phyloP scores from a whole-genome alignment of 1,140 invertebrate genomes.

The Cecropterus lyciades region DNA sequence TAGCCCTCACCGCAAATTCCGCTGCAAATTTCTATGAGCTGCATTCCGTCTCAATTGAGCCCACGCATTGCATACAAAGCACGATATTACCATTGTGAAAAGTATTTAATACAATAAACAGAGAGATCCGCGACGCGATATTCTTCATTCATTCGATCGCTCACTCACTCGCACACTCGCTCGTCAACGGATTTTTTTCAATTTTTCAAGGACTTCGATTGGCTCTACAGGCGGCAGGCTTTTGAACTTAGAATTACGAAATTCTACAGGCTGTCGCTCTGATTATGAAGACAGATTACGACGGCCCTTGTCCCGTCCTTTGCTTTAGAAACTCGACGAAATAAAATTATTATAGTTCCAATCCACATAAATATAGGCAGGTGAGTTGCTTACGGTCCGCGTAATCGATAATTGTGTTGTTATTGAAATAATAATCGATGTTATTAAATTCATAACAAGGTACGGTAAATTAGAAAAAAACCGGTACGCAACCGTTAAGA shows the following conservation, averaged over 20 bases:
- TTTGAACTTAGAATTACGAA: slow-evolving; percentile 71
- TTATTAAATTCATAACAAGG: slow-evolving; percentile 56
- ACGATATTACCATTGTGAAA: slow-evolving; percentile 61
- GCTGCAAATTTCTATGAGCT: slow-evolving; percentile 57
- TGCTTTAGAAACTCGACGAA: slow-evolving; percentile 41
- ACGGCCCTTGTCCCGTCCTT: slow-evolving; percentile 45
- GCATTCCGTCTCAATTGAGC: slow-evolving; percentile 59
- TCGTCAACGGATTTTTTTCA: slow-evolving; percentile 62
- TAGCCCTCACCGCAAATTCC: slow-evolving; percentile 52
- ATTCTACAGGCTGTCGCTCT: slow-evolving; percentile 56
- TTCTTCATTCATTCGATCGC: slow-evolving; percentile 61
- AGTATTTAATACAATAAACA: slow-evolving; percentile 75
- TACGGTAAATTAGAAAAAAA: slow-evolving; percentile 46
- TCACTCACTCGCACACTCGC: slow-evolving; percentile 61
- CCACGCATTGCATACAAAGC: slow-evolving; percentile 64
- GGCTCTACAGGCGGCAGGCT: slow-evolving; percentile 70
- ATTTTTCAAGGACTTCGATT: slow-evolving; percentile 73
- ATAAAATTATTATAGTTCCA: slow-evolving; percentile 35
- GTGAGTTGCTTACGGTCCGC: slow-evolving; percentile 34
- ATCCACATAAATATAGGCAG: slow-evolving; percentile 35
- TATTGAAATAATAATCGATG: slow-evolving; percentile 33
- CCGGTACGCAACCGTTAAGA: slow-evolving; percentile 66
- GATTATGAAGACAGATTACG: slow-evolving; percentile 65
- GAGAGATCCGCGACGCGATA: slow-evolving; percentile 73
- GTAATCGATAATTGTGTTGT: slow-evolving; percentile 41